These are phyloP conservation scores for Euphonia xanthogaster DNA, from an alignment of 2,797 vertebrate species.

Conservation along the genomic window DNA sequence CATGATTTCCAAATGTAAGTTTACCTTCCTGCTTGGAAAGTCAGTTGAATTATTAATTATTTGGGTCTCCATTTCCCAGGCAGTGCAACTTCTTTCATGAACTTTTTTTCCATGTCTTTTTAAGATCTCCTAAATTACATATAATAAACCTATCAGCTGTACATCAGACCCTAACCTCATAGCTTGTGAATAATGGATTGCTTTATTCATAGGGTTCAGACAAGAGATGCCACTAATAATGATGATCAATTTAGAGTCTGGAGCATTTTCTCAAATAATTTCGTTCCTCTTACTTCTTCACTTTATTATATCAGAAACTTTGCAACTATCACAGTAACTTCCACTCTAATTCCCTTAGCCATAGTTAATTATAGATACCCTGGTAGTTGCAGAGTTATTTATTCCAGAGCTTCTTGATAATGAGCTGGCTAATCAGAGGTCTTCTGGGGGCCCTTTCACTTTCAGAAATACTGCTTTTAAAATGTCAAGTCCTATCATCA, in stretches of 20 bases:
- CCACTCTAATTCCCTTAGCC: constrained; percentile 7
- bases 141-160: not conserved
- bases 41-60: not conserved
- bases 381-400: not conserved
- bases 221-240: not conserved
- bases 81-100: not conserved
- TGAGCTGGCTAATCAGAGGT: not conserved
- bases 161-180: not conserved
- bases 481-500: not conserved
- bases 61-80: not conserved
- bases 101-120: not conserved
- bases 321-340: not conserved
- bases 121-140: not conserved
- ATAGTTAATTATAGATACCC: constrained; percentile 14
- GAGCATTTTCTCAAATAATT: not conserved
- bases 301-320: not conserved
- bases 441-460: not conserved
- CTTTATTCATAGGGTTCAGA: not conserved
- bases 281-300: not conserved
- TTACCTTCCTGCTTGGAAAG: not conserved
- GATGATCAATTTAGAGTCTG: not conserved
- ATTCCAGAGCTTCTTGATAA: constrained; percentile 3
- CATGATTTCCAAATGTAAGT: not conserved
- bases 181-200: not conserved
- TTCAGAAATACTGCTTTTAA: constrained; percentile 43